Conservation (phyloP, 2,888 invertebrate species). For the Ormia ochracea region DNA sequence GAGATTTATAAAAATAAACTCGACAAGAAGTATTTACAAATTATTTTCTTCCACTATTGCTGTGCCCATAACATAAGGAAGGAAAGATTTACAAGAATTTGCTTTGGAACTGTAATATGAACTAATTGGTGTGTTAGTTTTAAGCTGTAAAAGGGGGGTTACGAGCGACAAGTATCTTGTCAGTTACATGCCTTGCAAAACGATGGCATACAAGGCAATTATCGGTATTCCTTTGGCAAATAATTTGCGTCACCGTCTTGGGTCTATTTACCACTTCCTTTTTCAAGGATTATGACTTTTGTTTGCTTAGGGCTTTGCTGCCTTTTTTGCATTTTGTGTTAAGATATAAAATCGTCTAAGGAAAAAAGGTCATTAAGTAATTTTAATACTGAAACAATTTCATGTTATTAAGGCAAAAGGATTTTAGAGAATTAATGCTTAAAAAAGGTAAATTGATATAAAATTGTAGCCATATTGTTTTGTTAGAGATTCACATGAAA, state of each 20-base stretch:
- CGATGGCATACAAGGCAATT: not conserved
- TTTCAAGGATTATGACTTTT: not conserved
- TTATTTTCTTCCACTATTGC: not conserved
- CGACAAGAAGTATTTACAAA: not conserved
- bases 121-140: not conserved
- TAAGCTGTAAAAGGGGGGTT: conserved; percentile 14
- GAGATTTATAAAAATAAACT: not conserved
- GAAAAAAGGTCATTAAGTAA: not conserved
- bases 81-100: not conserved
- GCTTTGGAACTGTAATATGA: not conserved
- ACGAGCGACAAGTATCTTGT: not conserved
- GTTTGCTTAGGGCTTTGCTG: not conserved
- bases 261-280: not conserved
- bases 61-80: not conserved
- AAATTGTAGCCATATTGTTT: not conserved
- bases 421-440: not conserved
- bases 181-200: not conserved
- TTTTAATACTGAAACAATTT: not conserved
- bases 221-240: not conserved
- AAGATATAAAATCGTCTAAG: not conserved
- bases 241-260: not conserved
- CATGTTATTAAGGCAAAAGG: not conserved
- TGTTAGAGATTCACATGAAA: not conserved
- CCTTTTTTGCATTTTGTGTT: not conserved
- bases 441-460: not conserved